Conservation (phyloP, 1,140 invertebrate species). For the Drosophila pectinifera region DNA sequence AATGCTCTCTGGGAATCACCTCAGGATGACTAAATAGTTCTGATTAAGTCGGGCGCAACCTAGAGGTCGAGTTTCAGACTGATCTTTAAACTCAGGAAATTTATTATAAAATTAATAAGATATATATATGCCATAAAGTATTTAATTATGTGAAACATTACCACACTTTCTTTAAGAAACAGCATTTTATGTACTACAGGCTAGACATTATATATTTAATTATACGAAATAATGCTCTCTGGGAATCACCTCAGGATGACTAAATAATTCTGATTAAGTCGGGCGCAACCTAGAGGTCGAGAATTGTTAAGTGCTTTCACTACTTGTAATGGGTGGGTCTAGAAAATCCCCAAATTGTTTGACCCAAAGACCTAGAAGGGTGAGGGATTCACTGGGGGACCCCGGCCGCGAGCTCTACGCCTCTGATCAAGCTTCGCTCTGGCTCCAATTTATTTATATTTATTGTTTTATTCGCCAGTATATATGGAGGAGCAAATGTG, state of each 20-base stretch:
- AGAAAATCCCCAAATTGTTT: neutral
- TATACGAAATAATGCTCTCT: neutral
- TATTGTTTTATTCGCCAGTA: slow-evolving; percentile 31
- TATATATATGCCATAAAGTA: neutral
- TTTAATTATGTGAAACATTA: neutral
- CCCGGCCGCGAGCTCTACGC: slow-evolving; percentile 31
- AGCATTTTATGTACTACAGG: neutral
- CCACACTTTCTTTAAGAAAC: neutral
- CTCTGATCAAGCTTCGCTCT: slow-evolving; percentile 16
- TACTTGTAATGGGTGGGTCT: neutral
- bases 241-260: neutral
- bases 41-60: no score
- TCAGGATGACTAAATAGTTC: no score
- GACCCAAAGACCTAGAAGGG: slow-evolving; percentile 12
- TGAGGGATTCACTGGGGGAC: neutral
- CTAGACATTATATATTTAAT: slow-evolving; percentile 3
- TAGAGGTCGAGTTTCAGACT: neutral
- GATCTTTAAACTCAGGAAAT: fast-evolving
- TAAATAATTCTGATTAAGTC: neutral
- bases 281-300: neutral
- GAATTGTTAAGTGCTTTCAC: slow-evolving; percentile 17
- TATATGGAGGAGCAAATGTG: slow-evolving; percentile 32
- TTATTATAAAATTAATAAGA: no score
- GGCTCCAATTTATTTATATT: slow-evolving; percentile 61
- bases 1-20: no score